Evolutionary conservation across 2,888 invertebrate species (phyloP), one percentile per base, ranked within the genome.

Genomic region (Hypolimnas misippus): DNA sequence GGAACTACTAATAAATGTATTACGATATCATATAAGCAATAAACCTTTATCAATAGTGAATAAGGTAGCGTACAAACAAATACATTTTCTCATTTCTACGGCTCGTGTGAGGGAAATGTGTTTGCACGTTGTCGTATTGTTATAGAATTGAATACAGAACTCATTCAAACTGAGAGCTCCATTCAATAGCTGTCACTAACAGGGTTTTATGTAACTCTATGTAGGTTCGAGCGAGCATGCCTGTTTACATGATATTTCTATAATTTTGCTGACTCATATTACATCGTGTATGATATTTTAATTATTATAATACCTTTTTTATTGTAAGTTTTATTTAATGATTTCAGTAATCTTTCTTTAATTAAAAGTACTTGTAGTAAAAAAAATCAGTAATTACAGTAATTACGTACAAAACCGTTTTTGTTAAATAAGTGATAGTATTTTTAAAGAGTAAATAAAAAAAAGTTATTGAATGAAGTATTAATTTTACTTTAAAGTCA

Each of bases 131-230:
- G 17, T 17, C 17, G 17, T 19, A 10, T 10, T 42, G 19, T 42
- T 17, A 42, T 42, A 17, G 40, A 19, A 33, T 58, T 42, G 16
- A n/a, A n/a, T 50, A 19, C 7, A 5, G 17, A 29, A 29, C 12
- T 25, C 38, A 17, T 57, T 50, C 38, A 17, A 16, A 57, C 25
- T n/a, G n/a, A n/a, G n/a, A 19, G 17, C 33, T 29, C 38, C 17
- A 38, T 50, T 50, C 16, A 57, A 14, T 3, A 17, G 19, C 38
- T 50, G 57, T 57, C 38, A 50, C 12, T 50, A 8, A 35, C 49
- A 29, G n/a, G 25, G 14, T 50, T 35, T 50, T 12, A 50, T 25
- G 17, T n/a, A n/a, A n/a, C n/a, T 42, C 17, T 2, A 29, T 29
- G 25, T 7, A 57, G 7, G 16, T 50, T 17, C 16, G 38, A 35